A percentile compares a stretch with the other conserved stretches of the same genome.
Evolutionary conservation across 2,888 invertebrate genomes (phyloP).

Genomic region (Eupithecia insigniata): DNA sequence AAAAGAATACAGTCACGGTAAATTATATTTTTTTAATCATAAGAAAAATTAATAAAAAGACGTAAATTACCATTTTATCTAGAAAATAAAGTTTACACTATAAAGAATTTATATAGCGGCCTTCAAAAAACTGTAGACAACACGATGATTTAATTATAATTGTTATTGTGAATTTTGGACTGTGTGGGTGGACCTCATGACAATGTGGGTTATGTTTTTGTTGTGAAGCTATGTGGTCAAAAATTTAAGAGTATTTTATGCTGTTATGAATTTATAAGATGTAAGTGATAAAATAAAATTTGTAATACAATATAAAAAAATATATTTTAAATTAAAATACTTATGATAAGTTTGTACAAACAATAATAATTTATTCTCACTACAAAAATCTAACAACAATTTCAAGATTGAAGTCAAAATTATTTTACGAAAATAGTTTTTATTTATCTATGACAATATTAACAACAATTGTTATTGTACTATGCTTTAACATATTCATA

Average conservation of each 20-base stretch:
- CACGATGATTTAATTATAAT: background rate
- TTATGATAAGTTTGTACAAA: constrained; percentile 3
- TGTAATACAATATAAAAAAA: background rate
- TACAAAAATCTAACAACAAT: constrained; percentile 63
- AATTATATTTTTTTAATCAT: background rate
- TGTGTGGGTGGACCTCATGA: background rate
- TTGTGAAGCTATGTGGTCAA: background rate
- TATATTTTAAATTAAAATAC: background rate
- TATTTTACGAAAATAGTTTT: constrained; percentile 56
- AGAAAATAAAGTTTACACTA: background rate
- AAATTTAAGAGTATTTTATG: background rate
- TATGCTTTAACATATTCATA: constrained; percentile 67
- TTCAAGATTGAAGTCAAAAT: constrained; percentile 74
- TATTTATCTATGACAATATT: constrained; percentile 7
- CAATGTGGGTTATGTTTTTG: background rate
- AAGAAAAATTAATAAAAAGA: background rate
- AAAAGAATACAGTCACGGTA: background rate
- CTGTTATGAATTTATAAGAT: background rate
- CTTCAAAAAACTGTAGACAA: background rate
- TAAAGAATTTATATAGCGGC: too few species aligned
- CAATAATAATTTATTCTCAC: constrained; percentile 21
- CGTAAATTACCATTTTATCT: constrained; percentile 4
- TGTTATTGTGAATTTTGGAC: background rate
- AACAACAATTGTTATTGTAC: constrained; percentile 31
- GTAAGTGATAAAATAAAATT: background rate